Conservation (phyloP, 2,888 invertebrate genomes). For the Cryptophagus acutangulus region DNA sequence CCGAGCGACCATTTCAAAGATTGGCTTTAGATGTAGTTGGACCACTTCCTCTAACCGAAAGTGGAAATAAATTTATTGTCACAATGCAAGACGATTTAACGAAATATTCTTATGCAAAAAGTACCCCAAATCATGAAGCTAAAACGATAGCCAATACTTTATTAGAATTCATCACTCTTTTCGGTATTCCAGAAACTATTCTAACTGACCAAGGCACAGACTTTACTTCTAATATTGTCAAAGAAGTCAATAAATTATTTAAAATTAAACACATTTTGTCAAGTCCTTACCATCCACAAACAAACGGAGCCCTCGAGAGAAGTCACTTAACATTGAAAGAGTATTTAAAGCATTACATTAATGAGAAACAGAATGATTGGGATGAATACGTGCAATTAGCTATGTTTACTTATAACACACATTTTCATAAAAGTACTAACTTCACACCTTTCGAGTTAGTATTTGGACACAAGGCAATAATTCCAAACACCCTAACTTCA, state of each 20-base stretch:
- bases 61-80: conserved; percentile 24
- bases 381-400: conserved; percentile 31
- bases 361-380: conserved; percentile 33
- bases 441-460: conserved; percentile 38
- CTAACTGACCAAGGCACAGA: conserved; percentile 41
- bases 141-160: conserved; percentile 32
- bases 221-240: conserved; percentile 36
- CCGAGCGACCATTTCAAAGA: conserved; percentile 26
- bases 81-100: conserved; percentile 30
- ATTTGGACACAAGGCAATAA: conserved; percentile 35
- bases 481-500: conserved; percentile 28
- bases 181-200: conserved; percentile 38
- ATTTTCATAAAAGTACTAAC: conserved; percentile 32
- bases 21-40: conserved; percentile 29
- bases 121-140: conserved; percentile 29
- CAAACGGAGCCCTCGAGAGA: conserved; percentile 36
- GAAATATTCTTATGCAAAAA: conserved; percentile 30
- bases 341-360: conserved; percentile 34
- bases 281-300: conserved; percentile 35
- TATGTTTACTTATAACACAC: conserved; percentile 35
- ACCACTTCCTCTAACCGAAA: conserved; percentile 24
- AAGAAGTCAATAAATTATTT: conserved; percentile 33
- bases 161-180: conserved; percentile 32
- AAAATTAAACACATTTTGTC: conserved; percentile 31
- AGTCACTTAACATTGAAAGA: conserved; percentile 33